Percentiles rank a stretch among this genome's conserved stretches.
Conservation (phyloP, 53 echinoderm and acorn worm species). For the Stichopus horrens region DNA sequence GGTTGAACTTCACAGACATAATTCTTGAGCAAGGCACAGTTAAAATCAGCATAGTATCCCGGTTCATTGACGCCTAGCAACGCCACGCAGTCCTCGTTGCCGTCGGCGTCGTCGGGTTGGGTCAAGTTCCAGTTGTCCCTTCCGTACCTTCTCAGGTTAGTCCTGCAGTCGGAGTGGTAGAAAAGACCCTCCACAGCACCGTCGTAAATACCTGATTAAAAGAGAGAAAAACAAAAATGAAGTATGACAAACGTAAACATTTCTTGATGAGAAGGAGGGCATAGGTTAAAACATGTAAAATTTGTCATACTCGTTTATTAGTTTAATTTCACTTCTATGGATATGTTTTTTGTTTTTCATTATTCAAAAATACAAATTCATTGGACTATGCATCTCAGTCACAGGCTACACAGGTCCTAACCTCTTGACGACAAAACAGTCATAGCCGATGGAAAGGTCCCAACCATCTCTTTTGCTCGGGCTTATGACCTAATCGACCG, state of each 20-base stretch:
- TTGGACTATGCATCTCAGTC: no score
- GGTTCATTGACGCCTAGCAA: constrained; percentile 41
- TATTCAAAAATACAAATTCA: no score
- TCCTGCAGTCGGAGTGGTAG: constrained; percentile 68
- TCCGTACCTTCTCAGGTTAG: constrained; percentile 29
- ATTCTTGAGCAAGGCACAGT: constrained; percentile 55
- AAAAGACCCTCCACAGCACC: constrained; percentile 64
- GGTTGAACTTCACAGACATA: constrained; percentile 77
- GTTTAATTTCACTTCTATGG: no score
- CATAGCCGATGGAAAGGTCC: no score
- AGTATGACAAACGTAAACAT: not conserved
- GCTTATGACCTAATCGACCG: no score
- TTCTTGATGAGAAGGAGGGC: not conserved
- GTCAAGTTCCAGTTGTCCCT: constrained; percentile 68
- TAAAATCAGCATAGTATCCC: constrained; percentile 69
- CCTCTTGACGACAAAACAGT: no score
- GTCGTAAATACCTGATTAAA: constrained; percentile 73
- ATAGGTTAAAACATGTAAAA: not conserved
- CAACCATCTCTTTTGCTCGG: no score
- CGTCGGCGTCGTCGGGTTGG: constrained; percentile 36
- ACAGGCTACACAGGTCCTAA: no score
- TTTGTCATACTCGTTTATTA: no score
- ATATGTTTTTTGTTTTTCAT: no score
- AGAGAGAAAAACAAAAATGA: constrained; percentile 9
- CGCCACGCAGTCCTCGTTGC: constrained; percentile 73